Conservation (phyloP, 2,888 invertebrate species). For the Eurytoma adleriae region DNA sequence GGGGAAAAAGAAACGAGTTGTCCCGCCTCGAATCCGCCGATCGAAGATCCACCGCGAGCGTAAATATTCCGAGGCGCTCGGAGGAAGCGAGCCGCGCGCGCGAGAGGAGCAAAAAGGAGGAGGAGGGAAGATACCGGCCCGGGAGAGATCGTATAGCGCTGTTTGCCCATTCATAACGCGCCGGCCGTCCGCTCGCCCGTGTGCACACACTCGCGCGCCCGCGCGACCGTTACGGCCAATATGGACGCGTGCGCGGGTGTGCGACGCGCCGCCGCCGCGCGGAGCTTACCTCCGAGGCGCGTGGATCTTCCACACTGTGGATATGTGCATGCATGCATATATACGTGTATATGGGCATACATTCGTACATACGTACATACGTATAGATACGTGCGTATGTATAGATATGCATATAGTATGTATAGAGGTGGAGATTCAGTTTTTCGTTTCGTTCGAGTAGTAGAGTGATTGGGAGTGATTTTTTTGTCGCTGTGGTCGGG, state of each 20-base stretch:
- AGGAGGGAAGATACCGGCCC: not conserved
- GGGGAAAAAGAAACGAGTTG: not conserved
- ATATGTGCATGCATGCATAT: no score
- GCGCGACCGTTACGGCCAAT: slow-evolving; percentile 61
- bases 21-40: no score
- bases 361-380: no score
- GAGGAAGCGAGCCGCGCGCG: not conserved
- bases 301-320: no score
- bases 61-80: not conserved
- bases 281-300: not conserved
- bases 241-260: slow-evolving; percentile 63
- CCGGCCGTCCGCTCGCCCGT: slow-evolving; percentile 9
- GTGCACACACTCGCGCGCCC: slow-evolving; percentile 40
- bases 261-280: slow-evolving; percentile 27
- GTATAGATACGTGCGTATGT: not conserved
- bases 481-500: no score
- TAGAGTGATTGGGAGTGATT: no score
- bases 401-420: not conserved
- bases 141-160: slow-evolving; percentile 9
- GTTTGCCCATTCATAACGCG: slow-evolving; percentile 58
- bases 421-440: no score
- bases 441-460: no score
- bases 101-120: slow-evolving; percentile 9
- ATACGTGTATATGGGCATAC: no score
- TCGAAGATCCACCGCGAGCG: not conserved